A percentile compares a stretch with the other conserved stretches of the same genome.
phyloP scores from a whole-genome alignment of 92 coral and sea anemone genomes.

The Zoanthus gigantus region DNA sequence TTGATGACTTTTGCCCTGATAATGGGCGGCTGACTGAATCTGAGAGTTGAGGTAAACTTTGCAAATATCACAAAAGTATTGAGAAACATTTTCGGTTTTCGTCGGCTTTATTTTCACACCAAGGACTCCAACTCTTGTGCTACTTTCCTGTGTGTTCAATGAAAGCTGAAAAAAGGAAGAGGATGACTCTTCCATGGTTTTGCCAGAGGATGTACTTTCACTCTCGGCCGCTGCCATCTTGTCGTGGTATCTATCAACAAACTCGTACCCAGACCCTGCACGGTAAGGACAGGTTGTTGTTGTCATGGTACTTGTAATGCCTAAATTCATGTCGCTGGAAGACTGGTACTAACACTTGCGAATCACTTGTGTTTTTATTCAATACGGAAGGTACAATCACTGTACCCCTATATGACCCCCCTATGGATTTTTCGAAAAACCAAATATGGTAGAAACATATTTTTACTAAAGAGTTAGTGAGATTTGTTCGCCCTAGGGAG shows the following conservation, averaged over 20 bases:
- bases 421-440: too few species aligned
- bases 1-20: slow-evolving; percentile 79
- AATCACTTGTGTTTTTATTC: too few species aligned
- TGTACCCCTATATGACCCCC: too few species aligned
- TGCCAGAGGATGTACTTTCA: not conserved
- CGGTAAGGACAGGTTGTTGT: not conserved
- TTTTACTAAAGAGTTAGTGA: too few species aligned
- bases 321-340: too few species aligned
- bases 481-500: too few species aligned
- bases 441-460: too few species aligned
- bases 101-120: slow-evolving; percentile 23
- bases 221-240: not conserved
- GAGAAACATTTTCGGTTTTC: slow-evolving; percentile 15
- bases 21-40: slow-evolving; percentile 87
- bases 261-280: not conserved
- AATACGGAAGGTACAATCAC: too few species aligned
- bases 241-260: not conserved
- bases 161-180: slow-evolving; percentile 28
- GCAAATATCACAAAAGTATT: slow-evolving; percentile 78
- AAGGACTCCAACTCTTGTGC: slow-evolving; percentile 17
- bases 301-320: not conserved
- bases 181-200: not conserved
- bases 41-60: slow-evolving; percentile 77
- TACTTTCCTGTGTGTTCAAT: not conserved
- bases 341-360: too few species aligned